These are phyloP conservation scores for Calephelis virginiensis DNA, from an alignment of 1,140 invertebrate species.

Conservation along the genomic window DNA sequence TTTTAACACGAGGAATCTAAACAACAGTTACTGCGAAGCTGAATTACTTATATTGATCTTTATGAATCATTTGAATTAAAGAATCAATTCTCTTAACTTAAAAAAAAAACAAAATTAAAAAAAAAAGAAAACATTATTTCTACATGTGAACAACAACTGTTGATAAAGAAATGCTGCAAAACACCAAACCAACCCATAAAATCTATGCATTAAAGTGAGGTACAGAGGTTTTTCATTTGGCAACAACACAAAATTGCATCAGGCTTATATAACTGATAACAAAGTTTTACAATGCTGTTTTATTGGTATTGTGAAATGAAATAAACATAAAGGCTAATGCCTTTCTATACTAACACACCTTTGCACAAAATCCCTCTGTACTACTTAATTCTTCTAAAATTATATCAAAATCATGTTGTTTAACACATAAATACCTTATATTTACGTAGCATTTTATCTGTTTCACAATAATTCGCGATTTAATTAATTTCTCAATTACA, in stretches of 20 bases:
- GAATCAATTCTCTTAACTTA: too few relatives aligned
- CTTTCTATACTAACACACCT: background rate
- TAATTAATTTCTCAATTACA: conserved; percentile 21
- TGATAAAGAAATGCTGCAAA: too few relatives aligned
- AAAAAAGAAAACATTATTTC: too few relatives aligned
- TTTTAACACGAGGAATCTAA: too few relatives aligned
- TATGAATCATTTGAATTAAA: too few relatives aligned
- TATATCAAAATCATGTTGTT: background rate
- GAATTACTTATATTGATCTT: too few relatives aligned
- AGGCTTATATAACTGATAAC: conserved; percentile 70
- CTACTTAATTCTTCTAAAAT: background rate
- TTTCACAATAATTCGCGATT: conserved; percentile 19
- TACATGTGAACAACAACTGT: too few relatives aligned
- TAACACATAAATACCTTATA: background rate
- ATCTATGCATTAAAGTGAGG: conserved; percentile 19
- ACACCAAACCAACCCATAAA: background rate
- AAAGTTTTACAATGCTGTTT: conserved; percentile 58
- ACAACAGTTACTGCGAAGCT: too few relatives aligned
- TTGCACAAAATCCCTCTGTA: background rate
- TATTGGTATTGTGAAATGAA: conserved; percentile 46
- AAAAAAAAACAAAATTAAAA: too few relatives aligned
- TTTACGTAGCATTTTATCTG: conserved; percentile 12
- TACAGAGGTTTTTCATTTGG: conserved; percentile 37
- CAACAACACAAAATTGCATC: conserved; percentile 44
- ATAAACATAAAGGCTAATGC: conserved; percentile 8